Base-by-base conservation (phyloP, 2,888 invertebrate species). In the Oscheius sp. region DNA sequence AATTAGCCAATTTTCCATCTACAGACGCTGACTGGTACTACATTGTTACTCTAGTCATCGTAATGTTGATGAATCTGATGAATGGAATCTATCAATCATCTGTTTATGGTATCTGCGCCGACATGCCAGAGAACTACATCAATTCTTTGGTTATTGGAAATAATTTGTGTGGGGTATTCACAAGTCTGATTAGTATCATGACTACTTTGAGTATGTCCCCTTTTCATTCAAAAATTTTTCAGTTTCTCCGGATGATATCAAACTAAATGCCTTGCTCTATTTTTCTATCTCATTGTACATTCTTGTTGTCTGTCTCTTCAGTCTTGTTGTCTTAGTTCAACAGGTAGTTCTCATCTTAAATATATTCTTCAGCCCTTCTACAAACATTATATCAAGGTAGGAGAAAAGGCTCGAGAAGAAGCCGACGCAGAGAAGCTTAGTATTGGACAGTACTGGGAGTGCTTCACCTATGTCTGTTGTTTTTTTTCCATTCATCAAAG, bases 31-130 rank as follows among this genome's bases (percentile, higher is more conserved):
- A 80, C 20, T 76, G 77, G 56, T 88, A 88, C 80, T 88, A 88
- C 75, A 79, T 82, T 62, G 77, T 88, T 0, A 88, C 88, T 6
- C 87, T 89, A 84, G 75, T 84, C 12, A 84, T 87, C 4, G 87
- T 88, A 12, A 86, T 87, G 45, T 72, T 88, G 4, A 83, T 88
- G 67, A 88, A 89, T 75, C 92, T 91, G 90, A 92, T 92, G 54
- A 92, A 93, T 89, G 97, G 96, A 44, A 91, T 98, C 82, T 98
- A 96, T 88, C 82, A 80, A 61, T 98, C 95, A 88, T 94, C 95
- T 0, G 92, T 97, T 26, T 98, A 92, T 88, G 98, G 98, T n/a
- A 91, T 96, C 88, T 95, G 94, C 2, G 95, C 95, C 0, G 92
- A 93, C 78, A 89, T 98, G 65, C 97, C 0, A 2, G 74, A 73